phyloP scores from a whole-genome alignment of 2,888 invertebrate species.

The Microplitis deprimator region DNA sequence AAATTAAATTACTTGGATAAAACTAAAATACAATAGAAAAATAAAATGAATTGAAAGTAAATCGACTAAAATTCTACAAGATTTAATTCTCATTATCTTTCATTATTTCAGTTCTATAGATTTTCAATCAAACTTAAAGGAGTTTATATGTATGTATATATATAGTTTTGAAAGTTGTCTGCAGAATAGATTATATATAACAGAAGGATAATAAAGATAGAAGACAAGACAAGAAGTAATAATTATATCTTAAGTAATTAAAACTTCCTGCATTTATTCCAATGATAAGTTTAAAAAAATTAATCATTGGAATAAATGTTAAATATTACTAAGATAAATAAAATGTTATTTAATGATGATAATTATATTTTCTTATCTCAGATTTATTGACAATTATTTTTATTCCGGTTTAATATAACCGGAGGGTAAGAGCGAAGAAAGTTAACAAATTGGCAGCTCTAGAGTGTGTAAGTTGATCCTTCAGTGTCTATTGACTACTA shows the following conservation, averaged over 20 bases:
- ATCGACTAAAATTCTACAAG: neutral
- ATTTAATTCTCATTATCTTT: neutral
- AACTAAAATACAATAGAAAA: neutral
- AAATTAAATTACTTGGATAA: neutral
- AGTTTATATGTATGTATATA: neutral
- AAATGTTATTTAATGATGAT: neutral
- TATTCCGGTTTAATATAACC: conserved; percentile 52
- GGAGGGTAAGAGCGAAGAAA: conserved; percentile 31
- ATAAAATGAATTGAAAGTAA: neutral
- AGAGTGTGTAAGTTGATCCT: conserved; percentile 41
- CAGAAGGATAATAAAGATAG: neutral
- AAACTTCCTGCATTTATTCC: neutral
- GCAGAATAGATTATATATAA: neutral
- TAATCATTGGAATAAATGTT: neutral
- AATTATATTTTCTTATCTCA: conserved; percentile 19
- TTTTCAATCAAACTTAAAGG: neutral
- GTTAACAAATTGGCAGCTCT: conserved; percentile 44
- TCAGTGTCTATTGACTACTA: conserved; percentile 30
- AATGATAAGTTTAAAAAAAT: neutral
- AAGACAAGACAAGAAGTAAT: neutral
- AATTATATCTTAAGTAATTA: neutral
- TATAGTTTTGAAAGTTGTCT: neutral
- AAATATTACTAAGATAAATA: neutral
- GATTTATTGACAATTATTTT: conserved; percentile 57
- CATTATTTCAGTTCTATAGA: neutral